Conservation (phyloP, 2,888 invertebrate species). For the Hypomecis atomaria region DNA sequence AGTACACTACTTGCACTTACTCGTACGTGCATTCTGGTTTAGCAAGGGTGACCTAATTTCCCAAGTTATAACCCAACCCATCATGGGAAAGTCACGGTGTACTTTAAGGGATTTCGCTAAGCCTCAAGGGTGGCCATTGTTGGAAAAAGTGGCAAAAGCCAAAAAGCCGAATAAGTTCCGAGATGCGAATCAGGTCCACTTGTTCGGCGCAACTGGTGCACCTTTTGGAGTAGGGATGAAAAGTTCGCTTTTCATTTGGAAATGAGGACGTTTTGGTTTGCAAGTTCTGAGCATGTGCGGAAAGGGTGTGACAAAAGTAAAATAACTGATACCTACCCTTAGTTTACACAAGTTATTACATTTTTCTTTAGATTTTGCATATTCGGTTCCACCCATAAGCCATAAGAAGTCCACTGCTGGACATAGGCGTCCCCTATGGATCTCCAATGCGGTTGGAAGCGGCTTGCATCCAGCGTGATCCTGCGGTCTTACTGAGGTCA, state of each 20-base stretch:
- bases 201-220: conserved; percentile 32
- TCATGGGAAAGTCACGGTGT: conserved; percentile 50
- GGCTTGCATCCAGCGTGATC: too few relatives aligned
- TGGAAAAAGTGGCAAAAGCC: conserved; percentile 33
- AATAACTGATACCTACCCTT: too few relatives aligned
- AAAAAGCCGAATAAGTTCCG: conserved; percentile 18
- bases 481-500: too few relatives aligned
- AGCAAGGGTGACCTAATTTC: conserved; percentile 64
- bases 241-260: conserved; percentile 13
- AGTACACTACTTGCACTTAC: background rate
- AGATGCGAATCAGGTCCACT: conserved; percentile 43
- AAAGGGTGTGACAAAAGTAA: too few relatives aligned
- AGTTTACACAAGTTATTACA: too few relatives aligned
- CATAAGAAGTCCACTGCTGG: too few relatives aligned
- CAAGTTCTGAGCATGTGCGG: background rate
- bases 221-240: conserved; percentile 6
- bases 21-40: conserved; percentile 40
- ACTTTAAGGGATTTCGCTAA: conserved; percentile 57
- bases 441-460: too few relatives aligned
- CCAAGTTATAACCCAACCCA: conserved; percentile 59
- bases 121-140: conserved; percentile 46
- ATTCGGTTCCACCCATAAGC: too few relatives aligned
- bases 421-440: too few relatives aligned
- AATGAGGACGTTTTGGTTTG: background rate
- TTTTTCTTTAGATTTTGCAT: too few relatives aligned